Percentiles rank a stretch among this genome's conserved stretches.
Conservation (phyloP, 2,113 vertebrate species). For the Proterorhinus semilunaris region DNA sequence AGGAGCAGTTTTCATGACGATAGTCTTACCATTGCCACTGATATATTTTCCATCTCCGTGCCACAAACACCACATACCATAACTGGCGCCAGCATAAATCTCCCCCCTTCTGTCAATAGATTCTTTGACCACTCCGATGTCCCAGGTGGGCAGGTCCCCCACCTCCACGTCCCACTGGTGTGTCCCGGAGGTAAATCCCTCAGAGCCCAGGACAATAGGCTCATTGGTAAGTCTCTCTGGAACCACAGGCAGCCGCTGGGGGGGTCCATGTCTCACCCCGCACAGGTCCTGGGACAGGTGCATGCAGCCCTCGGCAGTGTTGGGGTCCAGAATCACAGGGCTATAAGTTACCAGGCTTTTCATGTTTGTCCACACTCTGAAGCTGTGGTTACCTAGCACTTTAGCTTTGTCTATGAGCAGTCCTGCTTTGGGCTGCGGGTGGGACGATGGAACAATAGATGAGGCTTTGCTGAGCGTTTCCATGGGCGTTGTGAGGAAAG, state of each 20-base stretch:
- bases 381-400: neutral
- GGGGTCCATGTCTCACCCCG: neutral
- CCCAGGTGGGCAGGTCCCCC: neutral
- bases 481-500: neutral
- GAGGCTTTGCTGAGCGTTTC: neutral
- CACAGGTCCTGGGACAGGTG: conserved; percentile 4
- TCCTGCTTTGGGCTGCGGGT: neutral
- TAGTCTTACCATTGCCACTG: neutral
- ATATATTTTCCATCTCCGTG: neutral
- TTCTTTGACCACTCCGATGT: neutral
- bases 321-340: neutral
- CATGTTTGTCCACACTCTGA: neutral
- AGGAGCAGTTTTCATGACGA: neutral
- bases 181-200: neutral
- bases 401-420: neutral
- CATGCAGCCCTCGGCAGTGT: neutral
- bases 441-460: neutral
- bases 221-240: conserved; percentile 1
- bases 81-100: neutral
- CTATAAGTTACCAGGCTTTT: neutral
- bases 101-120: neutral
- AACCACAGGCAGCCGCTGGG: neutral
- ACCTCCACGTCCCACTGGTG: conserved; percentile 7
- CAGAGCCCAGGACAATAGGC: neutral
- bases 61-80: neutral